These are phyloP conservation scores for Microcebus tavaratra DNA, from an alignment of 2,113 vertebrate genomes.

Conservation along the genomic window DNA sequence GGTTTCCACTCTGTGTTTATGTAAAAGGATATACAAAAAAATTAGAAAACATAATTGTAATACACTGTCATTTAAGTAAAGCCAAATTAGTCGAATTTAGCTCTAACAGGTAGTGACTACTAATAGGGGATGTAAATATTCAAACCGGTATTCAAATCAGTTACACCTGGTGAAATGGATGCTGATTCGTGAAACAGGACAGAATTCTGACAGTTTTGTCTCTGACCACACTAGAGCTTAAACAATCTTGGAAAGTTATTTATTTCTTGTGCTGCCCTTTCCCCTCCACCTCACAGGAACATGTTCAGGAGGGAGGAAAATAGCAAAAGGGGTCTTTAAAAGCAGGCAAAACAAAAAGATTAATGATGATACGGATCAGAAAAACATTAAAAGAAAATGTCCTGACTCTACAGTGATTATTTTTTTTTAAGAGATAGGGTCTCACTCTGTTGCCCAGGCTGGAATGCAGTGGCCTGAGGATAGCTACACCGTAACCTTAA, in stretches of 20 bases:
- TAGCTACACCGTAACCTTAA: too few species aligned
- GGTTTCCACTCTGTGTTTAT: neutral
- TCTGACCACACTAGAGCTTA: neutral
- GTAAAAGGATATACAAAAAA: neutral
- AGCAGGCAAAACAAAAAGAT: neutral
- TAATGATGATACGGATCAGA: neutral
- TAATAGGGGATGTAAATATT: neutral
- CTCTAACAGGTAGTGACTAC: neutral
- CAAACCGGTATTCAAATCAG: neutral
- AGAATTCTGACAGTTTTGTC: neutral
- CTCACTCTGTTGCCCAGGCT: too few species aligned
- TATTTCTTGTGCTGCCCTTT: neutral
- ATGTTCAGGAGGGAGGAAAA: neutral
- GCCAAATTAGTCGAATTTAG: neutral
- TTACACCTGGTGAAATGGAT: neutral
- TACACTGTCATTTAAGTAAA: neutral
- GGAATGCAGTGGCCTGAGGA: too few species aligned
- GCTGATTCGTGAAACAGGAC: neutral
- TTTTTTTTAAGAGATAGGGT: neutral
- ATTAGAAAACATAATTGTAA: neutral
- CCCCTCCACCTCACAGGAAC: neutral
- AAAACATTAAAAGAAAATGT: neutral
- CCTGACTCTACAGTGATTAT: neutral
- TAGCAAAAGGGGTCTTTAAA: neutral
- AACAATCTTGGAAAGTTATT: neutral